phyloP scores from a whole-genome alignment of 2,888 invertebrate species.

The Auanema freiburgensis region DNA sequence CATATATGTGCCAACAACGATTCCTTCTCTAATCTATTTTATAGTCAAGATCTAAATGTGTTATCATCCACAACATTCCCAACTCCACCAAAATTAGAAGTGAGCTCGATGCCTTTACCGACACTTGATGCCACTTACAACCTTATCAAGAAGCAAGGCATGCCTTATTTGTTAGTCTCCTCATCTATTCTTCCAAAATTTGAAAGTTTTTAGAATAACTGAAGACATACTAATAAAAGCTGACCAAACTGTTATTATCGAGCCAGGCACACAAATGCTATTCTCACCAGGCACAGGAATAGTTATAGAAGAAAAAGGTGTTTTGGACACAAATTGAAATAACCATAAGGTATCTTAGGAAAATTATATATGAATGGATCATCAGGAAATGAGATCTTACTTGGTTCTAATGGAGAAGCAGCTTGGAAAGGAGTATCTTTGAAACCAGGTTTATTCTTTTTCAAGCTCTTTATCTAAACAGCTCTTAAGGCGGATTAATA shows the following conservation, averaged over 20 bases:
- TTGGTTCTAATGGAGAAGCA: slow-evolving; percentile 22
- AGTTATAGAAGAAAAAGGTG: slow-evolving; percentile 26
- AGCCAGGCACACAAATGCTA: slow-evolving; percentile 31
- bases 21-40: neutral
- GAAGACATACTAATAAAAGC: slow-evolving; percentile 25
- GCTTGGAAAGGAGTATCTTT: slow-evolving; percentile 28
- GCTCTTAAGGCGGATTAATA: slow-evolving; percentile 24
- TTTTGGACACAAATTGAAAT: neutral
- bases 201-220: slow-evolving; percentile 17
- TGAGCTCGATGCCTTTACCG: too few relatives aligned
- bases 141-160: too few relatives aligned
- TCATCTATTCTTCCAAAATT: too few relatives aligned
- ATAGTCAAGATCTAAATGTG: too few relatives aligned
- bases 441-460: slow-evolving; percentile 17
- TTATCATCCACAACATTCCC: too few relatives aligned
- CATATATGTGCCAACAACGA: slow-evolving; percentile 1
- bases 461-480: too few relatives aligned
- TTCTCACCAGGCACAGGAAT: slow-evolving; percentile 37
- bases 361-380: slow-evolving; percentile 33
- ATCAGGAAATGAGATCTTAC: slow-evolving; percentile 21
- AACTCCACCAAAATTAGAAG: too few relatives aligned
- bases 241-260: slow-evolving; percentile 26
- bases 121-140: too few relatives aligned
- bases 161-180: too few relatives aligned
- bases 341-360: neutral